Conservation (phyloP, 2,113 vertebrate genomes). For the Aptenodytes patagonicus region DNA sequence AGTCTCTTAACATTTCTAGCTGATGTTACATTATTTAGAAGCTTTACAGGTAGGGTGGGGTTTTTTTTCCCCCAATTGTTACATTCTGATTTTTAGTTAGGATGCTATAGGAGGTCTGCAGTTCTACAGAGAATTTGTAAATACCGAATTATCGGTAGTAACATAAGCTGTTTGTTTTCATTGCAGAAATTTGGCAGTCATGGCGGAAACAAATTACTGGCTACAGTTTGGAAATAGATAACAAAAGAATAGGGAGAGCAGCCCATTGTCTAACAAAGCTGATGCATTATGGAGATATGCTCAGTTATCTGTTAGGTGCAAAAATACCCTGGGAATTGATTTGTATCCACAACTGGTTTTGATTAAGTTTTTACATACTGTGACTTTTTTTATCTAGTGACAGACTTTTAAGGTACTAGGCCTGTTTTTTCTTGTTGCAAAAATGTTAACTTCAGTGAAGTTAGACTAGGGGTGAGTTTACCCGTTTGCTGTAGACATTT, state of each 20-base stretch:
- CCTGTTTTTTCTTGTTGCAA: conserved; percentile 25
- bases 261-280: background rate
- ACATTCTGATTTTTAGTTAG: background rate
- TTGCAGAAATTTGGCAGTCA: background rate
- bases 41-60: background rate
- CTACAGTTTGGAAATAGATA: background rate
- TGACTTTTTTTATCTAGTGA: conserved; percentile 23
- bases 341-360: background rate
- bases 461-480: conserved; percentile 29
- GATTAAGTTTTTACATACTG: conserved; percentile 9
- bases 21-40: background rate
- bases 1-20: background rate
- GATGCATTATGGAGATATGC: background rate
- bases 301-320: background rate
- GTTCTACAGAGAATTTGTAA: background rate
- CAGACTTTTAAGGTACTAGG: conserved; percentile 4
- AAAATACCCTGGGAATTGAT: background rate
- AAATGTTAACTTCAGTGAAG: conserved; percentile 62
- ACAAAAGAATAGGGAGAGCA: background rate
- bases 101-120: background rate
- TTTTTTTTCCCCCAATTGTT: background rate
- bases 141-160: background rate
- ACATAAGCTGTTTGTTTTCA: background rate
- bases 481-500: conserved; percentile 32
- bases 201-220: background rate